Percentiles rank a stretch among this genome's conserved stretches.
Conservation (phyloP, 2,113 vertebrate genomes). For the Vulpes ferrilata region DNA sequence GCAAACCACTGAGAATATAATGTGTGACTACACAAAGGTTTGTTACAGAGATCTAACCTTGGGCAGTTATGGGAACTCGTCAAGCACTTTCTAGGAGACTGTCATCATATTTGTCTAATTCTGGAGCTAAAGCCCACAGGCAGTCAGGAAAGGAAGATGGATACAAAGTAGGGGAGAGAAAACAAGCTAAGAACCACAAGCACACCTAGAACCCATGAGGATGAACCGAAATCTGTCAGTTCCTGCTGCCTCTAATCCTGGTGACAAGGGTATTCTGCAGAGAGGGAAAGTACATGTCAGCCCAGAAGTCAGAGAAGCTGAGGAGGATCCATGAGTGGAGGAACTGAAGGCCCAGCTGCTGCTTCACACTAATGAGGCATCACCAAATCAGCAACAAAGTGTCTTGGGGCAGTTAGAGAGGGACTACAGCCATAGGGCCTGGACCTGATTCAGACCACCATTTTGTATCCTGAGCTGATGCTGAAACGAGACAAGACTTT, state of each 20-base stretch:
- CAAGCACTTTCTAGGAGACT: neutral
- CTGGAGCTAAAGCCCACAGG: neutral
- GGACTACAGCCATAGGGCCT: neutral
- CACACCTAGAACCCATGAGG: neutral
- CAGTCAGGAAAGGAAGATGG: neutral
- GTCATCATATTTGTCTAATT: neutral
- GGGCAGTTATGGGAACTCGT: neutral
- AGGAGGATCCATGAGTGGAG: neutral
- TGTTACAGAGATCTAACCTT: neutral
- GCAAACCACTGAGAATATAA: neutral
- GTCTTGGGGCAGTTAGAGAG: too few relatives aligned
- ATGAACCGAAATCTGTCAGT: neutral
- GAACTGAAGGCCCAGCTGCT: neutral
- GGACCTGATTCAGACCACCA: neutral
- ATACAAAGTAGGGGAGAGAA: neutral
- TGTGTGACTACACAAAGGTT: neutral
- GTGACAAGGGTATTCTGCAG: neutral
- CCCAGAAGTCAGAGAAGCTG: neutral
- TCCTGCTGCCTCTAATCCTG: neutral
- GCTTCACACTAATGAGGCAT: neutral
- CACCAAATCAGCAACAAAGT: neutral
- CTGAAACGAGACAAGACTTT: neutral
- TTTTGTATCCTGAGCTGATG: neutral
- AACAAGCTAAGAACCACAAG: neutral
- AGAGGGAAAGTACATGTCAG: neutral